Base-by-base conservation (phyloP, 2,888 invertebrate genomes). In the Scelioninae gen. 1 region DNA sequence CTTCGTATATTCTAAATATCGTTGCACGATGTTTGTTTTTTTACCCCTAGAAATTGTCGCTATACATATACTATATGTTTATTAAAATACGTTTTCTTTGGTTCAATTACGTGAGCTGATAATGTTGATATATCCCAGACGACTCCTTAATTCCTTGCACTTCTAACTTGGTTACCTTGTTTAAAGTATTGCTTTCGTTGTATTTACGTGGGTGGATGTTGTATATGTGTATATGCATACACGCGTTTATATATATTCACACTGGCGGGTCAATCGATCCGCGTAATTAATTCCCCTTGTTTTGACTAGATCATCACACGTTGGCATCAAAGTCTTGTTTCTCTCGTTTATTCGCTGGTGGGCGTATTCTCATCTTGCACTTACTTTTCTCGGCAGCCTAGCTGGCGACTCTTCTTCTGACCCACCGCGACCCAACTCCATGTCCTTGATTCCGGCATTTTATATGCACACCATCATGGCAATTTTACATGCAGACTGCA, bases 171-270 rank as follows among this genome's bases (percentile, higher is more conserved):
- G 86, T 86, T 89, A 92, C 91, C 92, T 91, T 92, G 91, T 92
- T 90, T 89, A 83, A 87, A 89, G 87, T 92, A 92, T 92, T 92
- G 92, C 91, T 92, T 92, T 92, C 92, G 92, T 92, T 92, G 92
- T 92, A 91, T 91, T 89, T 85, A 88, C 86, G 85, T 88, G 91
- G 90, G 88, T 91, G 91, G 90, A 90, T 90, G 85, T 78, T 82
- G 76, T 66, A 47, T 79, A 32, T 65, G 58, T 66, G 43, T 65
- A 60, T 62, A 51, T 47, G 15, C 51, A 51, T 55, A 40, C 78
- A 51, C 43, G 56, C 53, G 40, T 53, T 58, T 76, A 72, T 63
- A 68, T 76, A 76, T 69, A 62, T 65, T 56, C 58, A 68, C 58
- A 53, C 71, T 49, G 55, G 56, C 43, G 60, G 66, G 63, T 58